phyloP scores from a whole-genome alignment of 2,888 invertebrate species.

The Mactromeris polynyma region DNA sequence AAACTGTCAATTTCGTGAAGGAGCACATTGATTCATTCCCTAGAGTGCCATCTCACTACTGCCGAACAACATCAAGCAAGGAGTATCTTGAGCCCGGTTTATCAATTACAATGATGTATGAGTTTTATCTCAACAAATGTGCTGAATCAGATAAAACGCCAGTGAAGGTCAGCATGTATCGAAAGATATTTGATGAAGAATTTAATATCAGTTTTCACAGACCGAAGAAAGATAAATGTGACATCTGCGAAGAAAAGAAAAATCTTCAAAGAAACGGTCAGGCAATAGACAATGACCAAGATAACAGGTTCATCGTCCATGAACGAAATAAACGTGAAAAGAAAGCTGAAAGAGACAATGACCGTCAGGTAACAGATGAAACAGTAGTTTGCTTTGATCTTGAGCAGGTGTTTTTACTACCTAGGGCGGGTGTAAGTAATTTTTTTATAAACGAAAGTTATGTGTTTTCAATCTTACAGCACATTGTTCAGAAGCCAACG shows the following conservation, averaged over 20 bases:
- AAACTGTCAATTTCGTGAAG: neutral
- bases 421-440: too few relatives aligned
- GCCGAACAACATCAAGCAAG: neutral
- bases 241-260: conserved; percentile 28
- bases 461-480: too few relatives aligned
- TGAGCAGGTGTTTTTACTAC: too few relatives aligned
- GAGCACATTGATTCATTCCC: conserved; percentile 10
- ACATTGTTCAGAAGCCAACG: too few relatives aligned
- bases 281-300: too few relatives aligned
- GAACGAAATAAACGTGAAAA: too few relatives aligned
- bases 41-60: neutral
- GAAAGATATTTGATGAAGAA: conserved; percentile 19
- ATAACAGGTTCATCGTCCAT: too few relatives aligned
- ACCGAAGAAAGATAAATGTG: conserved; percentile 35
- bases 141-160: neutral
- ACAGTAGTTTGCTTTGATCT: too few relatives aligned
- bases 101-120: neutral
- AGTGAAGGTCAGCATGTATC: neutral
- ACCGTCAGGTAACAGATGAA: too few relatives aligned
- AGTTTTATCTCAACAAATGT: neutral
- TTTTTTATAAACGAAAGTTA: too few relatives aligned
- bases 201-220: conserved; percentile 21
- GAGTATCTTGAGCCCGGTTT: neutral
- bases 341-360: too few relatives aligned
- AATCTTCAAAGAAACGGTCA: too few relatives aligned